These are phyloP conservation scores for Eupsilia transversa DNA, from an alignment of 2,888 invertebrate species.

Conservation along the genomic window DNA sequence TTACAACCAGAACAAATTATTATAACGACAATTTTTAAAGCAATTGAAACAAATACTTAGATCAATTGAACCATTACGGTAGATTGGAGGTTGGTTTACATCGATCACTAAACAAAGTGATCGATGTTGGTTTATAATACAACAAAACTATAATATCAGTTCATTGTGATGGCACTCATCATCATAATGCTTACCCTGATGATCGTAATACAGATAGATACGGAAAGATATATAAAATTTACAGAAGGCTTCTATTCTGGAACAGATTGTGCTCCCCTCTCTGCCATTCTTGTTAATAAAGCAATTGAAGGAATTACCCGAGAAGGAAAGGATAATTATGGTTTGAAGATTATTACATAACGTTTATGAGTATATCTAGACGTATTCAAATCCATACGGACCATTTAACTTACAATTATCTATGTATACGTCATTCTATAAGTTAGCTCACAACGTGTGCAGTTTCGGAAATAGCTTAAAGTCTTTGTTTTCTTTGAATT, in stretches of 20 bases:
- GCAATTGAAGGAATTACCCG: background rate
- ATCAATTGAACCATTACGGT: background rate
- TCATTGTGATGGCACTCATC: background rate
- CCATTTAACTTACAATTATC: background rate
- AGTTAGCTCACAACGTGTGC: background rate
- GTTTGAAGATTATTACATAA: background rate
- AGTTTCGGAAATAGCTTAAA: slow-evolving; percentile 15
- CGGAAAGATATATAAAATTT: too few species aligned
- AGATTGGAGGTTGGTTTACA: too few species aligned
- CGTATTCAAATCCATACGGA: background rate
- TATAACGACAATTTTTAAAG: too few species aligned
- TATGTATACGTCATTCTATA: background rate
- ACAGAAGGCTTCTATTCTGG: background rate
- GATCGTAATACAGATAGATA: background rate
- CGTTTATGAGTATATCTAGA: background rate
- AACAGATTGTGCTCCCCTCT: too few species aligned
- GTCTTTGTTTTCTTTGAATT: slow-evolving; percentile 14
- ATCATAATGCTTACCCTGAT: background rate
- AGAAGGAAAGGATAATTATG: background rate
- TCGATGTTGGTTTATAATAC: background rate
- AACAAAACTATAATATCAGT: background rate
- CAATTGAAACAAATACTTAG: background rate
- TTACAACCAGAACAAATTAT: too few species aligned
- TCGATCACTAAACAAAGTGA: too few species aligned
- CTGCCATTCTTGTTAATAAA: background rate